These are phyloP conservation scores for Halictus ligatus DNA, from an alignment of 2,888 invertebrate species.

Conservation along the genomic window DNA sequence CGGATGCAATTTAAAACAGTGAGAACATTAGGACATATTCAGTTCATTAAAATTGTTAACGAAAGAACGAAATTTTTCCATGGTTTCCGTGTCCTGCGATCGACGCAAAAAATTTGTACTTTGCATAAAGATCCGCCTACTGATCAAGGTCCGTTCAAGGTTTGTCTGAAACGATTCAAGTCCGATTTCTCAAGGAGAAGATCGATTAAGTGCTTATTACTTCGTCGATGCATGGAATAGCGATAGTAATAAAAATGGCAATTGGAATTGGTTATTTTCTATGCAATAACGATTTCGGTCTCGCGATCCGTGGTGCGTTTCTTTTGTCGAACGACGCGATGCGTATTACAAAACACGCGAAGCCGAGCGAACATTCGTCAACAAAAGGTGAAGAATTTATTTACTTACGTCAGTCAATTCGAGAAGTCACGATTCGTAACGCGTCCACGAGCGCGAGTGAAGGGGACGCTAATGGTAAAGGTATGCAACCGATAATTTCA, in stretches of 20 bases:
- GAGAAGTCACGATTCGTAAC: not conserved
- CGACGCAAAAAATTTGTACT: not conserved
- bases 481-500: conserved; percentile 13
- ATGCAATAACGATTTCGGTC: too few relatives aligned
- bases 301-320: too few relatives aligned
- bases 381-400: not conserved
- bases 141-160: not conserved
- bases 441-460: conserved; percentile 30
- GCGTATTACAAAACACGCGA: not conserved
- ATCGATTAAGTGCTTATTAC: not conserved
- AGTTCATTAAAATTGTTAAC: too few relatives aligned
- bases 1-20: too few relatives aligned
- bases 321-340: too few relatives aligned
- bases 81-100: too few relatives aligned
- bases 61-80: too few relatives aligned
- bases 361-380: not conserved
- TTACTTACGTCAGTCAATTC: conserved; percentile 7
- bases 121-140: not conserved
- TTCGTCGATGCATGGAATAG: not conserved
- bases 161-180: too few relatives aligned
- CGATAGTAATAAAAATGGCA: too few relatives aligned
- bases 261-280: not conserved
- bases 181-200: not conserved
- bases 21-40: too few relatives aligned
- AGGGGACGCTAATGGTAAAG: conserved; percentile 22